Conservation (phyloP, 2,888 invertebrate species). For the Monopis laevigella region DNA sequence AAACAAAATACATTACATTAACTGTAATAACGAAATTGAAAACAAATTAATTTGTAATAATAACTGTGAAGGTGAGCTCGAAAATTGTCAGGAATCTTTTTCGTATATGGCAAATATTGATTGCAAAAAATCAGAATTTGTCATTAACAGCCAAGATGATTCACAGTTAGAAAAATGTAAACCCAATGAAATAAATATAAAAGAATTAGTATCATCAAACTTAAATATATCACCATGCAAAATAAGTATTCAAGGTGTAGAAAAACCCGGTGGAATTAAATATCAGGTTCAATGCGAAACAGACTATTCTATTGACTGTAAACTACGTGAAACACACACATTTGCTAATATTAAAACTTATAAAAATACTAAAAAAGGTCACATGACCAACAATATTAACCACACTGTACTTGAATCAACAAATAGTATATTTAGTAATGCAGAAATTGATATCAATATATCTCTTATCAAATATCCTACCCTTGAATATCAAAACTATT, state of each 20-base stretch:
- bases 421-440: neutral
- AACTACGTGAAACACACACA: neutral
- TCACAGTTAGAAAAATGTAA: neutral
- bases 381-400: neutral
- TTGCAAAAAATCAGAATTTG: too few species aligned
- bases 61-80: too few species aligned
- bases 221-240: conserved; percentile 21
- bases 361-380: neutral
- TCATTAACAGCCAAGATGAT: too few species aligned
- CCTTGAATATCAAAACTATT: conserved; percentile 24
- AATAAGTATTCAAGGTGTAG: conserved; percentile 41
- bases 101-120: too few species aligned
- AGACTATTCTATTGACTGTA: neutral
- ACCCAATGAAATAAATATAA: neutral
- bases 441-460: neutral
- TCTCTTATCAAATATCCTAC: neutral
- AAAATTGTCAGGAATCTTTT: too few species aligned
- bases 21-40: too few species aligned
- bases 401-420: too few species aligned
- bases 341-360: neutral
- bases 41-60: too few species aligned
- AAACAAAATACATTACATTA: too few species aligned
- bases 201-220: neutral
- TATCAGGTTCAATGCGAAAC: too few species aligned
- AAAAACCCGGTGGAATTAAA: conserved; percentile 48